These are phyloP conservation scores for Eucera pruinosa DNA, from an alignment of 2,888 invertebrate genomes.

Conservation along the genomic window DNA sequence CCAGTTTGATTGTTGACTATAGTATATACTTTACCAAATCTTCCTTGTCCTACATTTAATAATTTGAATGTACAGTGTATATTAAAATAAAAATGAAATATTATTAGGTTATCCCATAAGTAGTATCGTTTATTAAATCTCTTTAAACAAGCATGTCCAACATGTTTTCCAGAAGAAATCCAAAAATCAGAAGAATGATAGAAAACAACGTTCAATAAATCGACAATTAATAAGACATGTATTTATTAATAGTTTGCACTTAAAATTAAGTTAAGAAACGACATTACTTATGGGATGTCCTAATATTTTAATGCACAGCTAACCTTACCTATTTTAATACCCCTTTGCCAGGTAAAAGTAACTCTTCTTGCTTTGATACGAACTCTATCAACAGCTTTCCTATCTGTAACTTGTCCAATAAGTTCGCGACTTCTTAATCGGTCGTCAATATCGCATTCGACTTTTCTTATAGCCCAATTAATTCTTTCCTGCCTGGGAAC, in stretches of 20 bases:
- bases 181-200: no score
- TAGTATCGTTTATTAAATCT: no score
- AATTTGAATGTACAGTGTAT: not conserved
- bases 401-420: slow-evolving; percentile 88
- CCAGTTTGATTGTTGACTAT: slow-evolving; percentile 97
- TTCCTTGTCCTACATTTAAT: slow-evolving; percentile 89
- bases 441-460: slow-evolving; percentile 89
- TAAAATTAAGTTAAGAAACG: no score
- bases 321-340: slow-evolving; percentile 90
- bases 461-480: slow-evolving; percentile 85
- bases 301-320: not conserved
- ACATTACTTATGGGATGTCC: no score
- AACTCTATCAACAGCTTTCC: slow-evolving; percentile 86
- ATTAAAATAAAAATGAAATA: not conserved
- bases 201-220: no score
- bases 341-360: slow-evolving; percentile 97
- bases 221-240: no score
- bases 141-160: no score
- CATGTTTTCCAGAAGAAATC: no score
- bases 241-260: no score
- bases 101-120: no score
- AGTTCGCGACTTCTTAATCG: slow-evolving; percentile 86
- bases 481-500: slow-evolving; percentile 80
- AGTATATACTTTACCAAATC: slow-evolving; percentile 97
- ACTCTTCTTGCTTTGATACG: slow-evolving; percentile 92